Base-by-base conservation (phyloP, 2,888 invertebrate genomes). In the Toxonevra muliebris region DNA sequence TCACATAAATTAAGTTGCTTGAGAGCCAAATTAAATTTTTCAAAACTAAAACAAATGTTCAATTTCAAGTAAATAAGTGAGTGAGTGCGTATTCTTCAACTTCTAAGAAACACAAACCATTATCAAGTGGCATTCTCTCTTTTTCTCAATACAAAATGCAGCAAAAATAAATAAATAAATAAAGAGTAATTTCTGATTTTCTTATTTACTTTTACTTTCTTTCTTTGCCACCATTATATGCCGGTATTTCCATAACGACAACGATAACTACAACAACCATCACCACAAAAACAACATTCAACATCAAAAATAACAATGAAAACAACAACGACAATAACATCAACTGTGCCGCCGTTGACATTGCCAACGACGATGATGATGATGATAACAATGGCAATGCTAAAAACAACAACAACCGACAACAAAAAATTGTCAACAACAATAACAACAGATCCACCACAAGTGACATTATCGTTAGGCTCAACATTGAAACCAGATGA, bases 401-500 rank as follows among this genome's bases (percentile, higher is more conserved):
- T 52, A 55, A 57, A 53, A 20, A 20, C 30, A 40, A 30, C 41
- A 43, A 60, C 10, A 45, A 19, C 13, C 41, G 15, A 60, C 10
- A 45, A 19, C 13, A 52, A 53, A 60, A 60, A 48, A 48, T 40
- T 48, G 30, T 15, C 60, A 60, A 60, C 55, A 42, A 50, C 50
- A 20, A 48, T 5, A 50, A 60, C 45, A 87, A 68, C 87, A 93
- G 93, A 92, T 87, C 89, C 91, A 69, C 93, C 93, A 17, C 89
- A 90, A 85, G 91, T 93, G 75, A 87, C 88, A 69, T 87, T 93
- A 74, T 89, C 90, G 76, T 87, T 93, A 76, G 93, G 93, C 73
- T 91, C 90, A 79, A 92, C 92, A 55, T 86, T 93, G 75, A 91
- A 92, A 77, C 90, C 92, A 55, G 90, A 91, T 77, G 90, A 92